Evolutionary conservation across 2,113 vertebrate genomes (phyloP).

Genomic region (Rissa tridactyla): DNA sequence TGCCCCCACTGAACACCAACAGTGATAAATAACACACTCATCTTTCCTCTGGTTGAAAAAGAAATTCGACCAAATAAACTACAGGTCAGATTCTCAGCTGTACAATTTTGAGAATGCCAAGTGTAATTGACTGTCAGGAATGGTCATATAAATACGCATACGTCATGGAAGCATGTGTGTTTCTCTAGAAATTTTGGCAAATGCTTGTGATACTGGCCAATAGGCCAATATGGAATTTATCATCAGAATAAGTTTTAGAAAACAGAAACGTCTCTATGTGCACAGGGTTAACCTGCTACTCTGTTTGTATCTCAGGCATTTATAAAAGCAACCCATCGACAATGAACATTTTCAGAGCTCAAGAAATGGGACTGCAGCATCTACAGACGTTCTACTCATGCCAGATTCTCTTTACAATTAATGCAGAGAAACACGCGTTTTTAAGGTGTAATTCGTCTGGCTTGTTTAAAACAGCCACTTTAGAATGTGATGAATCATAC

Average conservation of each 20-base stretch:
- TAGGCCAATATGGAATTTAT: background rate
- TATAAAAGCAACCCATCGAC: background rate
- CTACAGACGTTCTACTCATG: background rate
- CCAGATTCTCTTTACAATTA: background rate
- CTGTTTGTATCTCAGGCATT: background rate
- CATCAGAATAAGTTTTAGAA: background rate
- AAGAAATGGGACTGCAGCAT: background rate
- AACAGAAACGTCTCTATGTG: background rate
- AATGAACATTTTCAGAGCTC: background rate
- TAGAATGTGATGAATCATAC: slow-evolving; percentile 21
- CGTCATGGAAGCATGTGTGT: background rate
- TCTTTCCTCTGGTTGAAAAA: background rate
- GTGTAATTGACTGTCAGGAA: background rate
- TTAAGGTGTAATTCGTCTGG: slow-evolving; percentile 10
- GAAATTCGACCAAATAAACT: background rate
- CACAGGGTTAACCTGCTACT: background rate
- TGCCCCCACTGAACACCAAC: background rate
- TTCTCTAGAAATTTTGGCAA: background rate
- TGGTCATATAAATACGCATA: background rate
- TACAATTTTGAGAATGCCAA: background rate
- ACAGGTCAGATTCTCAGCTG: background rate
- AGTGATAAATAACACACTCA: background rate
- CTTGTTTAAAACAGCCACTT: slow-evolving; percentile 25
- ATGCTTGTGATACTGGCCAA: background rate
- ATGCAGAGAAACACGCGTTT: background rate